Percentiles rank a stretch among this genome's conserved stretches.
phyloP scores from a whole-genome alignment of 2,113 vertebrate genomes.

The Bufo gargarizans region DNA sequence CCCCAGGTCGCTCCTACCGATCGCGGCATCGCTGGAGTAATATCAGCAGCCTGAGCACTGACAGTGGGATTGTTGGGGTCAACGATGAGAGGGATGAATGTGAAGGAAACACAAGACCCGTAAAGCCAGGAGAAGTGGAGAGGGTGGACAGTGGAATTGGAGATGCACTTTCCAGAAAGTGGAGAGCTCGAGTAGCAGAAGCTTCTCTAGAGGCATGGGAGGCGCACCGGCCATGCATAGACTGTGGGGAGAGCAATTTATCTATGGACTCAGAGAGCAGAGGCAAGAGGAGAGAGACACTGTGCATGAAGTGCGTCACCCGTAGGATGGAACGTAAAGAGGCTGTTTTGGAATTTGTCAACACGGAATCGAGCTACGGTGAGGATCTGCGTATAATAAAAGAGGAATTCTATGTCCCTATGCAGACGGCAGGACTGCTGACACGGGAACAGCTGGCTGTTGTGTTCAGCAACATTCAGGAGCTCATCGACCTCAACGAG shows the following conservation, averaged over 20 bases:
- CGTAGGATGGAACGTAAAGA: constrained; percentile 86
- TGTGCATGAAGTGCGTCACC: constrained; percentile 85
- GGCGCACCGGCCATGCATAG: constrained; percentile 81
- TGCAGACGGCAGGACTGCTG: constrained; percentile 84
- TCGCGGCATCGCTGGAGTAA: constrained; percentile 87
- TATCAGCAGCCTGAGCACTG: constrained; percentile 86
- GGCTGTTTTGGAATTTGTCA: constrained; percentile 89
- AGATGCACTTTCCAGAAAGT: constrained; percentile 77
- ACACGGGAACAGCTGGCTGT: constrained; percentile 82
- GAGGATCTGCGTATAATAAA: constrained; percentile 87
- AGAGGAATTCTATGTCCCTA: constrained; percentile 88
- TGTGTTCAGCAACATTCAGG: constrained; percentile 87
- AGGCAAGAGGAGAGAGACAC: constrained; percentile 72
- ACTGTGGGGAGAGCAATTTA: constrained; percentile 82
- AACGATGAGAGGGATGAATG: constrained; percentile 73
- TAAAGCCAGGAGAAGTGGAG: constrained; percentile 76
- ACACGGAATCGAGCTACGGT: constrained; percentile 86
- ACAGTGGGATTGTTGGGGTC: constrained; percentile 86
- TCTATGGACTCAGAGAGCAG: constrained; percentile 65
- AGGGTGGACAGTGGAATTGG: constrained; percentile 86
- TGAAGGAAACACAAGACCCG: constrained; percentile 73
- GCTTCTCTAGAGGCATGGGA: constrained; percentile 77
- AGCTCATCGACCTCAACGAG: constrained; percentile 87
- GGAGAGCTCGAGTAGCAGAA: constrained; percentile 78
- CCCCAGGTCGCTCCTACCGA: constrained; percentile 59